Conservation (phyloP, 2,888 invertebrate genomes). For the Apocheima hispidaria region DNA sequence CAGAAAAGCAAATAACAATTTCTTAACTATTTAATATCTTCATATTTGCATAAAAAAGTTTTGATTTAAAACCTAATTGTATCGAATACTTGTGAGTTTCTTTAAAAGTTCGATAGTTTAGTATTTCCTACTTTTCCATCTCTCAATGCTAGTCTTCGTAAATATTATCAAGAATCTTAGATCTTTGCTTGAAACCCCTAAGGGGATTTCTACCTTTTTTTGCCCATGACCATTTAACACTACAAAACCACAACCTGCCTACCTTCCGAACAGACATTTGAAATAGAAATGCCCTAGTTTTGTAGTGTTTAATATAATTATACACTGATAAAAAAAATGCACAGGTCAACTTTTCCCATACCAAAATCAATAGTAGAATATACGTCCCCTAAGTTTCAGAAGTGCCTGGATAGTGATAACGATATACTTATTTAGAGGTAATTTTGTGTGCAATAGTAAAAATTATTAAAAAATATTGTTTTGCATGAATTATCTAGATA, state of each 20-base stretch:
- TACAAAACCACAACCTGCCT: neutral
- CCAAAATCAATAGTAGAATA: too few species aligned
- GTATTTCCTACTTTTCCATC: neutral
- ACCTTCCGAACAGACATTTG: neutral
- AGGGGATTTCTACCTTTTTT: neutral
- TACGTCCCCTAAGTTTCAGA: too few species aligned
- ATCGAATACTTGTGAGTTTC: neutral
- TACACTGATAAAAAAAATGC: neutral
- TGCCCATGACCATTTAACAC: neutral
- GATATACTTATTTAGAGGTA: too few species aligned
- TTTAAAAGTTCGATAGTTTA: neutral
- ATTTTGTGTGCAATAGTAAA: too few species aligned
- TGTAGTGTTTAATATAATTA: neutral
- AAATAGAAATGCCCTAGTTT: neutral
- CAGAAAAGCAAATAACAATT: slow-evolving; percentile 53
- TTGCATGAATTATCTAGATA: too few species aligned
- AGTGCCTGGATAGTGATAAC: too few species aligned
- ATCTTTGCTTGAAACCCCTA: neutral
- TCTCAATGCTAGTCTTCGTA: neutral
- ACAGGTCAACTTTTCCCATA: too few species aligned
- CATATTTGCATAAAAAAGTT: slow-evolving; percentile 27
- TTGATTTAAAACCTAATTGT: slow-evolving; percentile 24
- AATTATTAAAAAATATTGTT: too few species aligned
- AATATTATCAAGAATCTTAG: neutral
- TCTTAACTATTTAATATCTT: slow-evolving; percentile 38